Base-by-base conservation (phyloP, 1,140 invertebrate genomes). In the Venturia canescens region DNA sequence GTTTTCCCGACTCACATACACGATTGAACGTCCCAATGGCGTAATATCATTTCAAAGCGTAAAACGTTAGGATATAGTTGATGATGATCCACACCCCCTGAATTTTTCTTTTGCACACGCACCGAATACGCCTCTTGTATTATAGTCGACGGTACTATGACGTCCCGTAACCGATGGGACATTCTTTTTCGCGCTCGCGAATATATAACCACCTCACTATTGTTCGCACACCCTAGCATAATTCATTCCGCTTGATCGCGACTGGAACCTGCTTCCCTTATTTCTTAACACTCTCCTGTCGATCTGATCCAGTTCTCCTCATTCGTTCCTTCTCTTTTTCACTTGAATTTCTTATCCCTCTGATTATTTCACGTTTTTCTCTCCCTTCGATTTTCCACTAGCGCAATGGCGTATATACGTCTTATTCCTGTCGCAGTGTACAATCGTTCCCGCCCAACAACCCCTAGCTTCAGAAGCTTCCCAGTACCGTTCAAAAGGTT, bases 151-250 rank as follows among this genome's bases (percentile, higher is more conserved):
- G 27, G 60, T 26, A 13, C 60, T 23, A 63, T 63, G 27, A 26
- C 23, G 60, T 63, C 23, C 21, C 23, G 13, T 63, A 63, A 27
- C 60, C n/a, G 60, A 63, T 63, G 60, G 60, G 60, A 63, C 9
- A 26, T 63, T 63, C 23, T 23, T 21, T 6, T 23, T 63, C 23
- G 60, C 21, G 23, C 60, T 63, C 60, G 60, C 60, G 60, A 69
- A 69, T 69, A 69, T 69, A 69, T 69, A 69, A 69, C 66, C 66
- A 16, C 66, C 29, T 69, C 29, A 69, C 29, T 69, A 69, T 69
- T 69, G 66, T 69, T 31, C 66, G 66, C 66, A 31, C 66, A 31
- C 66, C 66, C 66, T 18, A 29, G 66, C 18, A 69, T 69, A 69
- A 69, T 69, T 69, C 66, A 69, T 69, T 29, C 13, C 29, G 31